A percentile compares a stretch with the other conserved stretches of the same genome.
Evolutionary conservation across 2,888 invertebrate genomes (phyloP).

Genomic region (Ennomos quercinarius): DNA sequence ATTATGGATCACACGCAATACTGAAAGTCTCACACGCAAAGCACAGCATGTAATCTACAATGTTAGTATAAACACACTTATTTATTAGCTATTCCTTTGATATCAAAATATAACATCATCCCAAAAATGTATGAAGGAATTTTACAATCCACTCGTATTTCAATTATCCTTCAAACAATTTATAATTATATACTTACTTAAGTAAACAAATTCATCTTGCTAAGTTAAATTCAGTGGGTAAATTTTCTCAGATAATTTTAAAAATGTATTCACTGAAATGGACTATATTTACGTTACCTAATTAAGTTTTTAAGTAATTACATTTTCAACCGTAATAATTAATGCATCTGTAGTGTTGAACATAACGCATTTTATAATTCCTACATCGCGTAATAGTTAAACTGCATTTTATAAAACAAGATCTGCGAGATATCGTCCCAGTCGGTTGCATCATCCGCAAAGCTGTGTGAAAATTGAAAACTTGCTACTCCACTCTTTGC

Average conservation of each 20-base stretch:
- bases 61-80: no score
- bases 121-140: no score
- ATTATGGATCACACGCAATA: slow-evolving; percentile 20
- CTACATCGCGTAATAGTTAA: slow-evolving; percentile 11
- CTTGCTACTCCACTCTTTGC: slow-evolving; percentile 20
- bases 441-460: slow-evolving; percentile 30
- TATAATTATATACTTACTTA: no score
- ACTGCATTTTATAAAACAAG: slow-evolving; percentile 31
- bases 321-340: background rate
- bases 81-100: no score
- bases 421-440: slow-evolving; percentile 30
- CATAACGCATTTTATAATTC: slow-evolving; percentile 8
- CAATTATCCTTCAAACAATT: no score
- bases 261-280: no score
- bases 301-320: background rate
- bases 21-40: slow-evolving; percentile 16
- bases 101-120: no score
- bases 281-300: background rate
- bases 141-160: no score
- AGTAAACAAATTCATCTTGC: no score
- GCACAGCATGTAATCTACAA: background rate
- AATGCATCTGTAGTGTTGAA: background rate
- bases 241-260: no score
- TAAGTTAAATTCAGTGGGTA: no score
- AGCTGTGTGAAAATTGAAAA: slow-evolving; percentile 43